Conservation (phyloP, 2,888 invertebrate genomes). For the Galerucella calmariensis region DNA sequence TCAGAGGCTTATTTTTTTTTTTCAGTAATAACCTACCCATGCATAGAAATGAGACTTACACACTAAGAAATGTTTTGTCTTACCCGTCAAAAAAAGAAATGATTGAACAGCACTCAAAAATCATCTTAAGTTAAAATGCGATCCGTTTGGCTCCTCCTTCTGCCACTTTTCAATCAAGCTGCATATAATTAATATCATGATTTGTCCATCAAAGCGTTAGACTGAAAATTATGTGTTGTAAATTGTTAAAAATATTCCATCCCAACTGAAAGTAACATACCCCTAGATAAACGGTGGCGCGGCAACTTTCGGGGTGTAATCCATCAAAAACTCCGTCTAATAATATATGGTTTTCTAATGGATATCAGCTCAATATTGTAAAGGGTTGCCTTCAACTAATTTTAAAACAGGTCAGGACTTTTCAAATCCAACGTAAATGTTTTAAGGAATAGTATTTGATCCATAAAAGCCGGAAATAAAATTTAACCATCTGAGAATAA, state of each 20-base stretch:
- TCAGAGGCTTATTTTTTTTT: neutral
- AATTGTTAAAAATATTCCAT: slow-evolving; percentile 18
- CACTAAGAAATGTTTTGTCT: slow-evolving; percentile 13
- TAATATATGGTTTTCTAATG: slow-evolving; percentile 25
- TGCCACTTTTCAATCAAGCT: slow-evolving; percentile 40
- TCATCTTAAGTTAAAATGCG: slow-evolving; percentile 23
- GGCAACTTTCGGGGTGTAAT: slow-evolving; percentile 18
- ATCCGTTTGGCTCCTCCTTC: slow-evolving; percentile 16
- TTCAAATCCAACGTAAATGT: neutral
- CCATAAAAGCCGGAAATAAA: too few species aligned
- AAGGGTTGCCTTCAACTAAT: neutral
- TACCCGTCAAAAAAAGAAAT: slow-evolving; percentile 14
- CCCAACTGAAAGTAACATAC: neutral
- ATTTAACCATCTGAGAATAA: too few species aligned
- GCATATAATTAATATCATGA: slow-evolving; percentile 43
- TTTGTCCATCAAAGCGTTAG: slow-evolving; percentile 42
- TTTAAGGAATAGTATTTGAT: neutral
- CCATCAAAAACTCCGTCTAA: slow-evolving; percentile 24
- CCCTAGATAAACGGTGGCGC: slow-evolving; percentile 16
- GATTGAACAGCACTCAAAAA: slow-evolving; percentile 28
- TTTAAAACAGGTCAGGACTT: neutral
- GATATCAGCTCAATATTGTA: slow-evolving; percentile 17
- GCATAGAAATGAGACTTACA: neutral
- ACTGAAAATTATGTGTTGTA: slow-evolving; percentile 36
- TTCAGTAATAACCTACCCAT: neutral